phyloP scores from a whole-genome alignment of 2,797 vertebrate genomes.

The Mormyrus hasselquistii region DNA sequence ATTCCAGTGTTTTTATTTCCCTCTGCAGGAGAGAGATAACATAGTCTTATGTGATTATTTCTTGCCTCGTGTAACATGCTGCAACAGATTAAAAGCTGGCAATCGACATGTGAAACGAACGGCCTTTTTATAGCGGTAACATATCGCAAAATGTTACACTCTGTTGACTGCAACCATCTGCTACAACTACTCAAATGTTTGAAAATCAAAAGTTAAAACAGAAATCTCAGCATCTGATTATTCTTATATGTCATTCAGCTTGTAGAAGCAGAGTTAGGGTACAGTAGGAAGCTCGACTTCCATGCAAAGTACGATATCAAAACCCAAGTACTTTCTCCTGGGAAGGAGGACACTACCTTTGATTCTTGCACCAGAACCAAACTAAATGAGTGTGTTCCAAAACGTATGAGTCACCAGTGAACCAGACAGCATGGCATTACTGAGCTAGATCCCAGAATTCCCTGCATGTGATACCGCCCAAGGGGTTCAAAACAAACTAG shows the following conservation, averaged over 20 bases:
- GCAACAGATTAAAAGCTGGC: neutral
- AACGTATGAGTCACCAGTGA: neutral
- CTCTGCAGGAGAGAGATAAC: slow-evolving; percentile 10
- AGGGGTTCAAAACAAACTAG: neutral
- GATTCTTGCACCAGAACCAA: neutral
- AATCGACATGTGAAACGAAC: neutral
- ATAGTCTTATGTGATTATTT: neutral
- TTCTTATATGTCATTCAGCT: neutral
- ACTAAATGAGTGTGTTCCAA: neutral
- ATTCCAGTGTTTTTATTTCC: neutral
- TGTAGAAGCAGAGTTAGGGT: no score
- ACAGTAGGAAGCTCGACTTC: neutral
- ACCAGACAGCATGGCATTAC: neutral
- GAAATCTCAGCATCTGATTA: neutral
- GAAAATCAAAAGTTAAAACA: neutral
- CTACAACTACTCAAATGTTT: neutral
- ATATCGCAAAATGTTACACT: neutral
- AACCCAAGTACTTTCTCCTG: neutral
- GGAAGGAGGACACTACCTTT: neutral
- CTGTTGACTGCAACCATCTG: neutral
- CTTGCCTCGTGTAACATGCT: neutral
- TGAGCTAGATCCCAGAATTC: neutral
- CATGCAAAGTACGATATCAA: neutral
- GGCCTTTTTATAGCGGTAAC: neutral
- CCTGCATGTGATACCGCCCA: neutral